Conservation (phyloP, 2,888 invertebrate species). For the Petrolisthes manimaculis region DNA sequence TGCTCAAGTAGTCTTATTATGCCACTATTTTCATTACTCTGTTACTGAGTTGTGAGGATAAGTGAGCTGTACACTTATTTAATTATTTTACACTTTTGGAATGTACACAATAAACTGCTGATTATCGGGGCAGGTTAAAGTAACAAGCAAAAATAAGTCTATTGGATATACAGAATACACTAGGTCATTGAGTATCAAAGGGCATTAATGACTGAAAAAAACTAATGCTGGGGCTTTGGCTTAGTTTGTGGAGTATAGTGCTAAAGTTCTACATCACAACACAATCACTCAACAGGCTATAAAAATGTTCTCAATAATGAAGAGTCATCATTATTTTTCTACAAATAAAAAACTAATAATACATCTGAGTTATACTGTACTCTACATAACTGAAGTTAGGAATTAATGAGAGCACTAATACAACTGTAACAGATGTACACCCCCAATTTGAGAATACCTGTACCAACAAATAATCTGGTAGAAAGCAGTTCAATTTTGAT, state of each 20-base stretch:
- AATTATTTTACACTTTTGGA: too few species aligned
- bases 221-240: neutral
- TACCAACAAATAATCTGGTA: neutral
- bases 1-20: too few species aligned
- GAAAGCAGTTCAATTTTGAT: neutral
- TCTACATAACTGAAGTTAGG: neutral
- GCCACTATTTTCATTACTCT: neutral
- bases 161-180: neutral
- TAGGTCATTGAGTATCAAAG: neutral
- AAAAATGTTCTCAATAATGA: neutral
- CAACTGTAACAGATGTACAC: slow-evolving; percentile 2
- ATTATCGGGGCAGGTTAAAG: too few species aligned
- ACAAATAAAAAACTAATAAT: neutral
- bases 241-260: neutral
- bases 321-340: neutral
- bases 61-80: too few species aligned
- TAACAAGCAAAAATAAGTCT: neutral
- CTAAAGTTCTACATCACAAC: neutral
- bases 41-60: neutral
- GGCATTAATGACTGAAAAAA: neutral
- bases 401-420: slow-evolving; percentile 13
- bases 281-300: neutral
- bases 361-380: neutral
- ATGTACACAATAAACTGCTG: too few species aligned
- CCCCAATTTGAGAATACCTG: slow-evolving; percentile 4